Percentiles rank a stretch among this genome's conserved stretches.
These are phyloP conservation scores for Eclectus roratus DNA, from an alignment of 2,113 vertebrate genomes.

Conservation along the genomic window DNA sequence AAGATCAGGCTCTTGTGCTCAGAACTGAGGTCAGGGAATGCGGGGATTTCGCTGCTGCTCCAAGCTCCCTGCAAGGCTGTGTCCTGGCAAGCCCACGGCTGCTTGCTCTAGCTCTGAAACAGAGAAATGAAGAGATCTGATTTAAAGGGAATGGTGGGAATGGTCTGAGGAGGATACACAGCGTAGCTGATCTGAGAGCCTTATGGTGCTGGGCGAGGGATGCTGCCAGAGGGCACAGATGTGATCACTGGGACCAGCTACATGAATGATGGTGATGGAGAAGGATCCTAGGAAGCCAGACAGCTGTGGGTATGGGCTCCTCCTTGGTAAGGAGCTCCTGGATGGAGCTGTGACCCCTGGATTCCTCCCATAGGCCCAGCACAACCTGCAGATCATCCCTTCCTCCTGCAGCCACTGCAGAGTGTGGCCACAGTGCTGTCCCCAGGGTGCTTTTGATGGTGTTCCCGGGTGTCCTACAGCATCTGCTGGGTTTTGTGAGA, in stretches of 20 bases:
- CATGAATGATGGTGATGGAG: background rate
- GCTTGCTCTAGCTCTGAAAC: background rate
- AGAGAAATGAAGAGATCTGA: rapidly evolving
- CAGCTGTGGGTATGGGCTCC: background rate
- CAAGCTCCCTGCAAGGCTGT: background rate
- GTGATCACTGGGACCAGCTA: background rate
- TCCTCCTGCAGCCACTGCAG: background rate
- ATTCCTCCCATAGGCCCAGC: background rate
- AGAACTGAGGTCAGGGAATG: background rate
- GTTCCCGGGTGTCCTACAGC: background rate
- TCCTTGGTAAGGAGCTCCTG: background rate
- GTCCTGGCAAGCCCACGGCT: background rate
- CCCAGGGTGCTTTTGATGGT: background rate
- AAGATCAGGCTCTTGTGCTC: background rate
- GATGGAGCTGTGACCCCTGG: background rate
- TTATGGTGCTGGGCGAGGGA: background rate
- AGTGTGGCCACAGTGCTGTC: background rate
- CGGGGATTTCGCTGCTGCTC: background rate
- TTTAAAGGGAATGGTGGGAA: background rate
- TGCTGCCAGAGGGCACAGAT: background rate
- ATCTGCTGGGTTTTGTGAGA: background rate
- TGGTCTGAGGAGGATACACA: background rate
- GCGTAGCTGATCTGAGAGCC: background rate
- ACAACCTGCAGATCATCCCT: background rate
- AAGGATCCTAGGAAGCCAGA: background rate